Conservation (phyloP, 2,797 vertebrate species). For the Meda fulgida region DNA sequence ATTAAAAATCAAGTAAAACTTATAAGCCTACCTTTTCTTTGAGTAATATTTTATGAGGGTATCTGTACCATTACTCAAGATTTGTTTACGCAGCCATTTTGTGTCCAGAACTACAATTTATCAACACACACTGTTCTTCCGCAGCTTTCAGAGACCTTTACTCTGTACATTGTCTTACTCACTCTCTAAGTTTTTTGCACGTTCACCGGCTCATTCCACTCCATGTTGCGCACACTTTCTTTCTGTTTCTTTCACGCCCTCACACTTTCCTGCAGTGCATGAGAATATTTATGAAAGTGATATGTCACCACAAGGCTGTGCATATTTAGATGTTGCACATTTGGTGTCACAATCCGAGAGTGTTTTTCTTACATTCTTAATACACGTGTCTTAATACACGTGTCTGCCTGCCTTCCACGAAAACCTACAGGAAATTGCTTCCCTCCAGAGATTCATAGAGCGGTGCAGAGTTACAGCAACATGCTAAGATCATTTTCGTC, state of each 20-base stretch:
- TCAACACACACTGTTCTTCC: background rate
- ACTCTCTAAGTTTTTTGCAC: conserved; percentile 27
- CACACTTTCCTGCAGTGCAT: background rate
- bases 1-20: no score
- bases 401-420: background rate
- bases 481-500: conserved; percentile 40
- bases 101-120: background rate
- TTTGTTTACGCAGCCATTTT: background rate
- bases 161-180: conserved; percentile 9
- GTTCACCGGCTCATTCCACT: background rate
- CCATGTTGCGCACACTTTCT: conserved; percentile 40
- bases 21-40: background rate
- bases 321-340: conserved; percentile 45
- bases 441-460: conserved; percentile 17
- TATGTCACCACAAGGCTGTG: conserved; percentile 21
- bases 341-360: conserved; percentile 16
- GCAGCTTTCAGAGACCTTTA: conserved; percentile 25
- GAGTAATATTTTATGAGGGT: background rate
- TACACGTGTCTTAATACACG: background rate
- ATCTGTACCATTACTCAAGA: background rate
- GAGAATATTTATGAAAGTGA: conserved; percentile 46
- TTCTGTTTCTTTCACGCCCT: conserved; percentile 24
- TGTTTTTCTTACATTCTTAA: conserved; percentile 37
- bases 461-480: conserved; percentile 6
- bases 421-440: conserved; percentile 27